These are phyloP conservation scores for Paragorgia papillata DNA, from an alignment of 92 coral and sea anemone genomes.

Conservation along the genomic window DNA sequence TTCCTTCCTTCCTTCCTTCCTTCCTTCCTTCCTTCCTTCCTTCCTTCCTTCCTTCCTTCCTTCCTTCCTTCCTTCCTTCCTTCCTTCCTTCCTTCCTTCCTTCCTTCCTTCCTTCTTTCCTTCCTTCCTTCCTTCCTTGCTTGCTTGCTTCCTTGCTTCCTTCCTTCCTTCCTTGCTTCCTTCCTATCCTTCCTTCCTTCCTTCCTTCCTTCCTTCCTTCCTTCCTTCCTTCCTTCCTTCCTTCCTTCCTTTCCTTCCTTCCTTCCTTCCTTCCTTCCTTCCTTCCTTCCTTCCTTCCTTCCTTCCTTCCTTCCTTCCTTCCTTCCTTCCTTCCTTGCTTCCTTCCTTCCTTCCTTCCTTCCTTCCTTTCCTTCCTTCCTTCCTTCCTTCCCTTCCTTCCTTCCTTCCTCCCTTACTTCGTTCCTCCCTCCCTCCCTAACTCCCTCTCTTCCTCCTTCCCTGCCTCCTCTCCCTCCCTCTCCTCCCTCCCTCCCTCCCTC, in stretches of 20 bases:
- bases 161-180: background rate
- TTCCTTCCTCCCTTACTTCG: background rate
- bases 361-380: background rate
- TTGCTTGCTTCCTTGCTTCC: background rate
- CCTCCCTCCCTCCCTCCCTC: background rate
- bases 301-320: background rate
- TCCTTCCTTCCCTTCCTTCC: background rate
- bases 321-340: background rate
- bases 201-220: constrained; percentile 7
- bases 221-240: background rate
- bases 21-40: background rate
- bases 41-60: background rate
- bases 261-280: background rate
- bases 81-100: background rate
- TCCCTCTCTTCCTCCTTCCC: background rate
- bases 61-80: background rate
- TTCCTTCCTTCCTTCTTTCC: background rate
- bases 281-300: background rate
- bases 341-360: background rate
- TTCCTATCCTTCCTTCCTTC: background rate
- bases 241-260: background rate
- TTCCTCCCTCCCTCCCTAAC: background rate
- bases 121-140: background rate
- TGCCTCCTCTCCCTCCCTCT: background rate
- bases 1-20: background rate